phyloP scores from a whole-genome alignment of 2,888 invertebrate species.

The Drosophila sordidula region DNA sequence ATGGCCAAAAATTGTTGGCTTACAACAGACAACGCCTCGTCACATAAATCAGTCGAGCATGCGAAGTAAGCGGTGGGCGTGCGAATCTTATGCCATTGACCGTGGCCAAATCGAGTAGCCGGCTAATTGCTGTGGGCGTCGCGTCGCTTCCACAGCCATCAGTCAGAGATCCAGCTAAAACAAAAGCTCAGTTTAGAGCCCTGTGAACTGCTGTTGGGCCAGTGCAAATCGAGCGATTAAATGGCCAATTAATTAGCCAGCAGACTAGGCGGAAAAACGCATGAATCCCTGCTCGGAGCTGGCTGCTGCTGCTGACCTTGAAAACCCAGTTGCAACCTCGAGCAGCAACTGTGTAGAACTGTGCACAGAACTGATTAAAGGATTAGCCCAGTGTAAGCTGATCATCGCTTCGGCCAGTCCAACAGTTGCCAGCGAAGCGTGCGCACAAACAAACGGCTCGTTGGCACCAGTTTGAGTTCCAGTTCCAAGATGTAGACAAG shows the following conservation, averaged over 20 bases:
- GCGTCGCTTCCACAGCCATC: slow-evolving; percentile 50
- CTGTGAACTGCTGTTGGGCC: not conserved
- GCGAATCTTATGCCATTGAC: slow-evolving; percentile 73
- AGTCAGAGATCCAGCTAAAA: slow-evolving; percentile 48
- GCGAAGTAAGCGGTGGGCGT: slow-evolving; percentile 61
- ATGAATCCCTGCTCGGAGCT: slow-evolving; percentile 1
- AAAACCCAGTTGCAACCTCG: slow-evolving; percentile 51
- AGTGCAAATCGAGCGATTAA: slow-evolving; percentile 75
- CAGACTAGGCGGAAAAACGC: slow-evolving; percentile 34
- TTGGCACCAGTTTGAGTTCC: slow-evolving; percentile 25
- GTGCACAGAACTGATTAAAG: slow-evolving; percentile 66
- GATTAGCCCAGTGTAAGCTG: slow-evolving; percentile 64
- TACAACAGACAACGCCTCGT: slow-evolving; percentile 59
- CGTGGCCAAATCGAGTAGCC: slow-evolving; percentile 51
- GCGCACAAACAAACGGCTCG: slow-evolving; percentile 60
- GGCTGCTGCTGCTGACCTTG: slow-evolving; percentile 65
- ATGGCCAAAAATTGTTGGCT: slow-evolving; percentile 64
- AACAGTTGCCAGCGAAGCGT: slow-evolving; percentile 55
- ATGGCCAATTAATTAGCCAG: slow-evolving; percentile 74
- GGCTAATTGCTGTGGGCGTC: slow-evolving; percentile 74
- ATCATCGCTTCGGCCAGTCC: slow-evolving; percentile 36
- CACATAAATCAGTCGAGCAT: slow-evolving; percentile 58
- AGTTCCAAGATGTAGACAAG: slow-evolving; percentile 5
- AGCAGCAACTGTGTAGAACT: not conserved
- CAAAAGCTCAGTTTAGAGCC: not conserved